Percentiles rank a stretch among this genome's conserved stretches.
Evolutionary conservation across 2,888 invertebrate species (phyloP).

Genomic region (Cephalotes varians): DNA sequence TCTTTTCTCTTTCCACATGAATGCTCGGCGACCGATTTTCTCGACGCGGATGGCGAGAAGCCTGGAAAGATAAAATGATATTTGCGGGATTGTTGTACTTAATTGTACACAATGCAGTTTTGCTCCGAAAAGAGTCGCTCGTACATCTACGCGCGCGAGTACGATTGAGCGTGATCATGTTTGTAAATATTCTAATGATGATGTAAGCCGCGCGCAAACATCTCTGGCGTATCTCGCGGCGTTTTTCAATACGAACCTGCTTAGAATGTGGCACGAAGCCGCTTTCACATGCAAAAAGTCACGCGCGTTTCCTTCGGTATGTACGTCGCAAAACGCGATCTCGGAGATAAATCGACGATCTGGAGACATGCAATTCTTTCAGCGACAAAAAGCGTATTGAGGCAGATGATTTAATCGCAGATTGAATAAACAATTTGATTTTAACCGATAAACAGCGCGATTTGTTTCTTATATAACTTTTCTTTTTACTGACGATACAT

Average conservation of each 20-base stretch:
- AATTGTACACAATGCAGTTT: background rate
- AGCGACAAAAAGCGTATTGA: background rate
- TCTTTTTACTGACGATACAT: background rate
- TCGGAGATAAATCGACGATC: background rate
- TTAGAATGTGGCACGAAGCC: background rate
- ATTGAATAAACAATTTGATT: background rate
- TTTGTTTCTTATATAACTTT: background rate
- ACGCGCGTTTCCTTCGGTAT: background rate
- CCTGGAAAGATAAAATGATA: background rate
- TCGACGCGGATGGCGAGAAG: background rate
- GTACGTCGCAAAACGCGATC: too few species aligned
- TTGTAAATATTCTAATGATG: conserved; percentile 15
- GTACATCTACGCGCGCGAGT: background rate
- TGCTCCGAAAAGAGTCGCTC: background rate
- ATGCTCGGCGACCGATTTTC: background rate
- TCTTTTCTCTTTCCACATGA: background rate
- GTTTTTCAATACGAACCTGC: background rate
- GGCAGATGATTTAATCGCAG: background rate
- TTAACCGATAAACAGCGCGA: background rate
- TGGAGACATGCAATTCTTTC: background rate
- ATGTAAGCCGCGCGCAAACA: background rate
- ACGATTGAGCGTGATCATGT: background rate
- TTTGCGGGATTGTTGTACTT: background rate
- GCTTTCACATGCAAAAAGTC: conserved; percentile 4
- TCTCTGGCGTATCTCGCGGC: background rate